Percentiles rank a stretch among this genome's conserved stretches.
Evolutionary conservation across 1,140 invertebrate genomes (phyloP).

Genomic region (Diabrotica virgifera): DNA sequence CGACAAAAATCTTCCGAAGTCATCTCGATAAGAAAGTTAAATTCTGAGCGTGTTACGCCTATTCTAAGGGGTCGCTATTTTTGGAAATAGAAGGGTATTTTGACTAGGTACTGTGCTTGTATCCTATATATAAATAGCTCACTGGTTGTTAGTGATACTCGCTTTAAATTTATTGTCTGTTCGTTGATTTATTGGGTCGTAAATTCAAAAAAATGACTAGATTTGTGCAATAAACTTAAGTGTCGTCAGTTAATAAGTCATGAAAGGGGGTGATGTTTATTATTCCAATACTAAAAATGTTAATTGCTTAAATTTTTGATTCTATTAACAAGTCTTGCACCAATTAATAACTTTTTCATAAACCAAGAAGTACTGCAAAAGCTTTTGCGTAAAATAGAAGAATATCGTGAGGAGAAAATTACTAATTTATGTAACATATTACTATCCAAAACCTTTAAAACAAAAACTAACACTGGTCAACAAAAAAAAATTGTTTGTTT

Average conservation of each 20-base stretch:
- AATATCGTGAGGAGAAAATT: too few species aligned
- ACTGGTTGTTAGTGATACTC: conserved; percentile 4
- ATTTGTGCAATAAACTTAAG: conserved; percentile 21
- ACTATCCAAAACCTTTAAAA: too few species aligned
- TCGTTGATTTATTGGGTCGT: conserved; percentile 8
- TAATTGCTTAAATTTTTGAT: too few species aligned
- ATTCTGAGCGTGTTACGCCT: neutral
- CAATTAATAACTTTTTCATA: too few species aligned
- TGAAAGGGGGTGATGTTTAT: neutral
- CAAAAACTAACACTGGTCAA: too few species aligned
- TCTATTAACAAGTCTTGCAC: too few species aligned
- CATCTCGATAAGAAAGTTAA: conserved; percentile 22
- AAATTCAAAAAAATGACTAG: conserved; percentile 22
- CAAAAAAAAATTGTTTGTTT: too few species aligned
- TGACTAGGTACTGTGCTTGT: conserved; percentile 12
- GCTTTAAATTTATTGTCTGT: conserved; percentile 8
- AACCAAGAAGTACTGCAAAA: too few species aligned
- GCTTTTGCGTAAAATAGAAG: too few species aligned
- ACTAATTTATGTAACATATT: too few species aligned
- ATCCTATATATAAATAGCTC: conserved; percentile 5
- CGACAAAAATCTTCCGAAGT: conserved; percentile 24
- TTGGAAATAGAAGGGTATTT: conserved; percentile 14
- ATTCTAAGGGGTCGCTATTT: neutral
- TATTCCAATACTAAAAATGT: too few species aligned
- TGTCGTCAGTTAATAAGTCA: conserved; percentile 16